A percentile compares a stretch with the other conserved stretches of the same genome.
phyloP scores from a whole-genome alignment of 1,140 invertebrate genomes.

The Epicauta chinensis region DNA sequence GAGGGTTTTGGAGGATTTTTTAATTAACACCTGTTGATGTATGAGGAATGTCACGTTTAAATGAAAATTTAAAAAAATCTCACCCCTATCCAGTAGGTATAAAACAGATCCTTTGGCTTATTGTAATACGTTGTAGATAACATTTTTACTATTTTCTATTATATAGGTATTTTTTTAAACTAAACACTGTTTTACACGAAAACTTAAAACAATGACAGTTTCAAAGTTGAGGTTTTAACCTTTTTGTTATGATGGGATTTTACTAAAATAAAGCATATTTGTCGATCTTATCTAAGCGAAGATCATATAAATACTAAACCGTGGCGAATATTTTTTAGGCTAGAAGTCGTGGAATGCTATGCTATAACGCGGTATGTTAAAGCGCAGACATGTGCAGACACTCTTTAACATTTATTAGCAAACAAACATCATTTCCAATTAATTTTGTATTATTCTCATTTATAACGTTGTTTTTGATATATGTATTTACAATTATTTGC shows the following conservation, averaged over 20 bases:
- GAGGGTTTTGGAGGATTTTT: neutral
- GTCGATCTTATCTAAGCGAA: neutral
- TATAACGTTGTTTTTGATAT: too few relatives aligned
- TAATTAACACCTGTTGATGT: neutral
- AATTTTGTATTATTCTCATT: too few relatives aligned
- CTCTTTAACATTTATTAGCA: neutral
- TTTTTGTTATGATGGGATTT: neutral
- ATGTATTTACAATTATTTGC: too few relatives aligned
- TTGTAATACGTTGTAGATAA: neutral
- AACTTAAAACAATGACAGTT: constrained; percentile 20
- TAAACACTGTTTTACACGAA: constrained; percentile 21
- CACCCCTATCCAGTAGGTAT: constrained; percentile 24
- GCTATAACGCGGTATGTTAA: neutral
- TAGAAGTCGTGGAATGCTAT: constrained; percentile 6
- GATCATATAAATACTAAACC: constrained; percentile 12
- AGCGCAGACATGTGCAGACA: constrained; percentile 4
- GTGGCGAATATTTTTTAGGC: constrained; percentile 17
- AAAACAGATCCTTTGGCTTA: constrained; percentile 12
- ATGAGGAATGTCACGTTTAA: neutral
- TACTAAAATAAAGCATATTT: neutral
- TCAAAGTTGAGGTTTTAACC: neutral
- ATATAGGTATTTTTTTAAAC: neutral
- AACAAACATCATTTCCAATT: too few relatives aligned
- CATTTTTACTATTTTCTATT: neutral
- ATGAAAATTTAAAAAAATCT: constrained; percentile 2